These are phyloP conservation scores for Delphinus delphis DNA, from an alignment of 2,113 vertebrate genomes.

Conservation along the genomic window DNA sequence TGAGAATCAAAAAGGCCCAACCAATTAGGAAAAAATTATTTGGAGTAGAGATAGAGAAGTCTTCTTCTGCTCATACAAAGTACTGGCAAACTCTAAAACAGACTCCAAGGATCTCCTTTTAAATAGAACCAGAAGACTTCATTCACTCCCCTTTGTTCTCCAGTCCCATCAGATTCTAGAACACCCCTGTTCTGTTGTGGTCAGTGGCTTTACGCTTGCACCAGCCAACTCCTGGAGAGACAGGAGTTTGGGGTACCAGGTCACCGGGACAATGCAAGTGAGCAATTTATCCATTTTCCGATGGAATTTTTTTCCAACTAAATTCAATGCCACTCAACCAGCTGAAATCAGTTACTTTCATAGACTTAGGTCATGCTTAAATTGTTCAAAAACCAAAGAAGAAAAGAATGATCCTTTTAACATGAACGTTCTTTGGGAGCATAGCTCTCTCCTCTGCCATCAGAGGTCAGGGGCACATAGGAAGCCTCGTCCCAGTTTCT, in stretches of 20 bases:
- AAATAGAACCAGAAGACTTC: neutral
- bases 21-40: neutral
- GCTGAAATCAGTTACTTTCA: neutral
- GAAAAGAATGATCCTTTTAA: neutral
- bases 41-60: neutral
- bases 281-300: neutral
- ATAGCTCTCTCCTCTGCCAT: neutral
- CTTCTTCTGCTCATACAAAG: neutral
- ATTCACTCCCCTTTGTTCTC: neutral
- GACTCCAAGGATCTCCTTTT: neutral
- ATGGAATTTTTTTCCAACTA: neutral
- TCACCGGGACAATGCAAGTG: neutral
- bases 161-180: neutral
- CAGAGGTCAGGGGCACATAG: neutral
- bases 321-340: neutral
- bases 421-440: neutral
- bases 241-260: neutral
- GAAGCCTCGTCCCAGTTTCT: neutral
- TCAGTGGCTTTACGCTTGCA: neutral
- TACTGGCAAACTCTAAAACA: neutral
- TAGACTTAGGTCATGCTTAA: neutral
- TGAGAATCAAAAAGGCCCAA: neutral
- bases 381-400: neutral
- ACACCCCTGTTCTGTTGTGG: accelerated
- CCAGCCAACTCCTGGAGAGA: neutral